Conservation (phyloP, 2,797 vertebrate genomes). For the Acridotheres tristis region DNA sequence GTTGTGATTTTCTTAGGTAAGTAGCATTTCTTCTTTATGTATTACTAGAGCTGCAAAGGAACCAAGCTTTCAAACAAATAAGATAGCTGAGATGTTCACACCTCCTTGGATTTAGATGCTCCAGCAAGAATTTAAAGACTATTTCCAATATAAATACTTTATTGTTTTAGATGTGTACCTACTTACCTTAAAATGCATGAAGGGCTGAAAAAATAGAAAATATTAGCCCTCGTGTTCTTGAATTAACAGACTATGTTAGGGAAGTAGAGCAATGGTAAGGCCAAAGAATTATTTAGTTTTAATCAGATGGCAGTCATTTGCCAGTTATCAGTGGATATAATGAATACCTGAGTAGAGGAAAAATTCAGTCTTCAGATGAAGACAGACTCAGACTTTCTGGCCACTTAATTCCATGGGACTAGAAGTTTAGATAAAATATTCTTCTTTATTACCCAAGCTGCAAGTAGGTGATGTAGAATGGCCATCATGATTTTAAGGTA, state of each 20-base stretch:
- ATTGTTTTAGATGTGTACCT: neutral
- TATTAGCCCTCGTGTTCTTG: neutral
- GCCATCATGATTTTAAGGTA: neutral
- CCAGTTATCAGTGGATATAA: neutral
- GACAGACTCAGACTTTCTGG: neutral
- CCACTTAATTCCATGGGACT: neutral
- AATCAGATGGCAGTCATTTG: neutral
- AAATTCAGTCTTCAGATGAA: neutral
- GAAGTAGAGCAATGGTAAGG: neutral
- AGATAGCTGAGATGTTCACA: neutral
- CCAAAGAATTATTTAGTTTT: neutral
- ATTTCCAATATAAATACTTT: neutral
- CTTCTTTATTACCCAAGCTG: neutral
- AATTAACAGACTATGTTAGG: neutral
- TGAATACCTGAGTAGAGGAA: neutral
- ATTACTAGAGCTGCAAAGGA: neutral
- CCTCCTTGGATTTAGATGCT: neutral
- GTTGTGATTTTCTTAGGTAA: slow-evolving; percentile 94
- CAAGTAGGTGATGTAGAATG: neutral
- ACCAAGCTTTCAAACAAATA: neutral
- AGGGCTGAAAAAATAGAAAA: neutral
- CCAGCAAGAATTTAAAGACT: neutral
- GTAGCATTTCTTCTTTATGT: slow-evolving; percentile 33
- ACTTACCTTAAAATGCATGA: neutral
- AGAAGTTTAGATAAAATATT: neutral